Conservation (phyloP, 2,113 vertebrate genomes). For the pig (Sus scrofa) region T2T-Sscrofa CM000818.6:111832001-111832500, state of each 20-base stretch:
- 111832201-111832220: neutral
- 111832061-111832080: neutral
- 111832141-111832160: neutral
- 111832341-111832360: neutral
- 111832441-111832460: neutral
- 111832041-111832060: neutral
- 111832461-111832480: conserved; percentile 1
- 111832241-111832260: neutral
- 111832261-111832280: neutral
- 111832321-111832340: neutral
- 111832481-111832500: conserved; percentile 57
- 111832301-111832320: neutral
- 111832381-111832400: conserved; percentile 22
- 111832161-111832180: neutral
- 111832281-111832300: neutral
- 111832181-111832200: neutral
- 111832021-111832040: neutral
- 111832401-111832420: neutral
- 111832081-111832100: neutral
- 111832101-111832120: neutral
- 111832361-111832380: neutral
- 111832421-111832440: neutral
- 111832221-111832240: neutral
- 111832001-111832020: neutral
- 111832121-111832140: neutral